A percentile compares a stretch with the other conserved stretches of the same genome.
Evolutionary conservation across 2,113 vertebrate genomes (phyloP).

Genomic region (Triplophysa siluroides): DNA sequence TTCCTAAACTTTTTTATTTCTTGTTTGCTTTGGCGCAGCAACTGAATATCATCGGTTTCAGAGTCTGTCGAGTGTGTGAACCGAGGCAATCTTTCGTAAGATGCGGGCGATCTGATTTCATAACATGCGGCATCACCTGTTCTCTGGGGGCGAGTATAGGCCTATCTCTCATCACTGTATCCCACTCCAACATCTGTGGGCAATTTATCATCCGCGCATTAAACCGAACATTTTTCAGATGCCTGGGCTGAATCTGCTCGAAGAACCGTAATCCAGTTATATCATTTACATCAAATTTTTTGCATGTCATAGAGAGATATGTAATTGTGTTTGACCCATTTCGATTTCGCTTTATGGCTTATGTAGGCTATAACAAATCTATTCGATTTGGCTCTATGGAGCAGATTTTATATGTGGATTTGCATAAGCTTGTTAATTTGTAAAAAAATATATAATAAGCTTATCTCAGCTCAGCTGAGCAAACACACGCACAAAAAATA

Average conservation of each 20-base stretch:
- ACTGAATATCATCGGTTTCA: constrained; percentile 35
- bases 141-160: background rate
- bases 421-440: background rate
- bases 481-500: too few relatives aligned
- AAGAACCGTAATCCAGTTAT: constrained; percentile 32
- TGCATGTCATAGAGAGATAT: constrained; percentile 50
- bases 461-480: background rate
- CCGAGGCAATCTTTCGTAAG: constrained; percentile 2
- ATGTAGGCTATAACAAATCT: constrained; percentile 33
- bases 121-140: constrained; percentile 45
- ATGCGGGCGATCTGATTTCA: constrained; percentile 52
- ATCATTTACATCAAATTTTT: constrained; percentile 43
- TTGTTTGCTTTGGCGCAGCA: constrained; percentile 27
- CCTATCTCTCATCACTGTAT: background rate
- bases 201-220: constrained; percentile 39
- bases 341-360: constrained; percentile 55
- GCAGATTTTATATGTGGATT: constrained; percentile 40
- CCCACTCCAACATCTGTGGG: constrained; percentile 40
- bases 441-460: background rate
- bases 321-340: constrained; percentile 48
- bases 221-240: constrained; percentile 48
- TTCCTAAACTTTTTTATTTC: background rate
- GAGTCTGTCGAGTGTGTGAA: constrained; percentile 12
- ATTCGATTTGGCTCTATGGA: constrained; percentile 55
- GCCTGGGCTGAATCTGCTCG: constrained; percentile 38